These are phyloP conservation scores for Leucoptera coffeella DNA, from an alignment of 2,888 invertebrate species.

Conservation along the genomic window DNA sequence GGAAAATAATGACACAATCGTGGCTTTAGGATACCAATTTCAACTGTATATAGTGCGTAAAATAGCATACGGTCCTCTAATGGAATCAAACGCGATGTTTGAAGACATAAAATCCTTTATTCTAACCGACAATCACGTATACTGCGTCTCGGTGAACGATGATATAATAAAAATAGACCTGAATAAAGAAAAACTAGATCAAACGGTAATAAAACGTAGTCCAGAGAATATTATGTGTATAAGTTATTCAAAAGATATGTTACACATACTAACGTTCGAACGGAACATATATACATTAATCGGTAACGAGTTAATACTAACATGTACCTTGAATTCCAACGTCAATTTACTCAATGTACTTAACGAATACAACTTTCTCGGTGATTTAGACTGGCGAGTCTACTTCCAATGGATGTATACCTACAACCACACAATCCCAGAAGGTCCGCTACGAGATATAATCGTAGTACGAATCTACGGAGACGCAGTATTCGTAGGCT, in stretches of 20 bases:
- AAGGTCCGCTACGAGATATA: conserved; percentile 19
- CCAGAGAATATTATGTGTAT: conserved; percentile 17
- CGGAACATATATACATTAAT: conserved; percentile 15
- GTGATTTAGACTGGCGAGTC: conserved; percentile 23
- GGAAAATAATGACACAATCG: conserved; percentile 16
- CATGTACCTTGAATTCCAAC: conserved; percentile 11
- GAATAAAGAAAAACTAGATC: conserved; percentile 7
- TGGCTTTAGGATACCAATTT: conserved; percentile 13
- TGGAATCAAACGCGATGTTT: conserved; percentile 11
- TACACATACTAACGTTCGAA: conserved; percentile 18
- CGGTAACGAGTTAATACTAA: conserved; percentile 9
- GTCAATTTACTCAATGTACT: conserved; percentile 14
- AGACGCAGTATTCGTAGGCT: conserved; percentile 26
- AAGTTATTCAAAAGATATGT: conserved; percentile 11
- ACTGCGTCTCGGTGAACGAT: conserved; percentile 15
- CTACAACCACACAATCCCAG: conserved; percentile 15
- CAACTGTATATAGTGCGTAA: conserved; percentile 17
- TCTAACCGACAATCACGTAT: conserved; percentile 12
- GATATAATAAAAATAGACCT: conserved; percentile 15
- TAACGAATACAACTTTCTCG: conserved; percentile 18
- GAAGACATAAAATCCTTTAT: conserved; percentile 17
- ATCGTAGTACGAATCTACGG: conserved; percentile 20
- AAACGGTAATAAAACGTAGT: conserved; percentile 9
- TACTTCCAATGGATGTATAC: conserved; percentile 24
- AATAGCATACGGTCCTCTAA: conserved; percentile 6